Evolutionary conservation across 2,113 vertebrate genomes (phyloP).

Genomic region (Anhinga anhinga): DNA sequence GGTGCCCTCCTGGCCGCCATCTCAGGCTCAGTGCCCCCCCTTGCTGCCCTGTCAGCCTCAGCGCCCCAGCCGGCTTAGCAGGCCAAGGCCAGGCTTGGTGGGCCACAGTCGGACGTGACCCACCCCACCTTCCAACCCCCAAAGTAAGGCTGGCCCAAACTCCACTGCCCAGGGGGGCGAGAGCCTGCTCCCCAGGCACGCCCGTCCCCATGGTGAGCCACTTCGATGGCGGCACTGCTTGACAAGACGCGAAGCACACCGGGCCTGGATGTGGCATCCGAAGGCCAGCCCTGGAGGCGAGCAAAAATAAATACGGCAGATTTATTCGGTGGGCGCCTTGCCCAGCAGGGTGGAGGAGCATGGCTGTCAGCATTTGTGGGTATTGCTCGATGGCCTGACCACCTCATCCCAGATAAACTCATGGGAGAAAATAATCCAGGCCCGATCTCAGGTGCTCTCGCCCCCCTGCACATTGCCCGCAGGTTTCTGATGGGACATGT

Average conservation of each 20-base stretch:
- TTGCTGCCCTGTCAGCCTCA: background rate
- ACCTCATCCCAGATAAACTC: background rate
- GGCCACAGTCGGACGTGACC: rapidly evolving
- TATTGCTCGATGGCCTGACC: rapidly evolving
- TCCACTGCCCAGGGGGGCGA: rapidly evolving
- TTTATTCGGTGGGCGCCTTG: background rate
- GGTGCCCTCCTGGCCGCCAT: no score
- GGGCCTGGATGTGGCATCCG: rapidly evolving
- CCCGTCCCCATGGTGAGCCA: rapidly evolving
- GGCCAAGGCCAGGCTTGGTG: background rate
- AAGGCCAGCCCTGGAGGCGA: no score
- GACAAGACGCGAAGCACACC: rapidly evolving
- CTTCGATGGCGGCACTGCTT: rapidly evolving
- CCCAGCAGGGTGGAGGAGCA: no score
- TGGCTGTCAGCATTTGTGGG: rapidly evolving
- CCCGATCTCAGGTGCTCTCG: rapidly evolving
- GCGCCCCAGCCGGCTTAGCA: rapidly evolving
- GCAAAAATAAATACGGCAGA: rapidly evolving
- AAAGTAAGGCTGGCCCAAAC: background rate
- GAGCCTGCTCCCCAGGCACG: rapidly evolving
- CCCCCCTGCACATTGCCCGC: rapidly evolving
- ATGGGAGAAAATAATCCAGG: background rate
- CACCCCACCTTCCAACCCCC: no score
- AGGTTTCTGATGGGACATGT: rapidly evolving
- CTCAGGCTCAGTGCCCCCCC: no score